Base-by-base conservation (phyloP, 64 coral and sea anemone genomes). In the Pocillopora damicornis region DNA sequence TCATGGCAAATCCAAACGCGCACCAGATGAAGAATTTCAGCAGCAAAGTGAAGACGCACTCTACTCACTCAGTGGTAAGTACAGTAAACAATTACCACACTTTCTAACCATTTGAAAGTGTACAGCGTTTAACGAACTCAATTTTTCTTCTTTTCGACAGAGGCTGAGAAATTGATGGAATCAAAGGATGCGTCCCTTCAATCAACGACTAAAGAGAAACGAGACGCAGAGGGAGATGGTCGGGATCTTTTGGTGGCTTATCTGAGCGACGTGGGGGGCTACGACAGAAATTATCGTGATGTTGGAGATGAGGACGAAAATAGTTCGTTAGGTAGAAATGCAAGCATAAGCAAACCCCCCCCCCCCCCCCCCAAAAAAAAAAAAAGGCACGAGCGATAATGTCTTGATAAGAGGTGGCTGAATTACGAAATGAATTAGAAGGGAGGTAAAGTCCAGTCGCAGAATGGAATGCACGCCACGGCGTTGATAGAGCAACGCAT, bases 231-330 rank as follows among this genome's bases (percentile, higher is more conserved):
- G 67, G 75, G 79, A 30, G 81, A 89, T 66, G 91, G 97, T 30
- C 89, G 94, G 61, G 86, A 95, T 62, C 88, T 99, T 22, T 59
- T 99, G 38, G 90, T 99, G 35, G 93, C 97, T 14, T 99, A 95
- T 18, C 81, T 99, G 61, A 92, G 97, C 37, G 91, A 99, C 72
- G 97, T 99, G 7, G 97, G 97, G 22, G 97, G 97, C 13, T 99
- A 95, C 76, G 97, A 99, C 79, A 95, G 97, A 51, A 77, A 93
- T 22, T 99, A 95, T 51, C 88, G 97, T 23, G 91, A 90, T 57
- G 97, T 94, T 1, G 90, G 83, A 4, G 87, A 91, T 30, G 66
- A 99, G 25, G 88, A 99, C 18, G 93, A 99, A 13, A 73, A 87
- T 57, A 90, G 94, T 72, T 89, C 87, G 0, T 72, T 51, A 76